A percentile compares a stretch with the other conserved stretches of the same genome.
These are phyloP conservation scores for Drosophila phalerata DNA, from an alignment of 2,888 invertebrate species.

Conservation along the genomic window DNA sequence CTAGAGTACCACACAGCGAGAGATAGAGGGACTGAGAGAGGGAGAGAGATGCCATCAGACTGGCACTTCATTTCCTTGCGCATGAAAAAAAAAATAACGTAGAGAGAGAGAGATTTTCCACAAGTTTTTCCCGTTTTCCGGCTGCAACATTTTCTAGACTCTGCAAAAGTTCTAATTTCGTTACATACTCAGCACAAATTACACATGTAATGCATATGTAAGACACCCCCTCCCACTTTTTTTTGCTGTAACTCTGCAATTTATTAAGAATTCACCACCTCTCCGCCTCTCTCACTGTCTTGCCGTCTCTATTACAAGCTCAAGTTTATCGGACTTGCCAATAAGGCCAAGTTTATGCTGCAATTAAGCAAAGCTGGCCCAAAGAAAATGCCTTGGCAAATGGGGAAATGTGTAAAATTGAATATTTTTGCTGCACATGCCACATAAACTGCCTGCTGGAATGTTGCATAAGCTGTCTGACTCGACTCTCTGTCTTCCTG, in stretches of 20 bases:
- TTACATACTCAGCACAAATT: slow-evolving; percentile 74
- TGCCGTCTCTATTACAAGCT: slow-evolving; percentile 64
- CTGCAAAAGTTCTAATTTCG: slow-evolving; percentile 73
- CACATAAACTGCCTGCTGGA: slow-evolving; percentile 45
- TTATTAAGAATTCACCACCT: slow-evolving; percentile 58
- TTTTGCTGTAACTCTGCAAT: slow-evolving; percentile 46
- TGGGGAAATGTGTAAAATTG: slow-evolving; percentile 55
- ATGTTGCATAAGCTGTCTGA: slow-evolving; percentile 35
- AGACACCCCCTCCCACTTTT: slow-evolving; percentile 10
- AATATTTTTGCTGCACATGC: slow-evolving; percentile 54
- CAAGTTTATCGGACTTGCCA: slow-evolving; percentile 73
- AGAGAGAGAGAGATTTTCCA: slow-evolving; percentile 30
- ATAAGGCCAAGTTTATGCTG: slow-evolving; percentile 72
- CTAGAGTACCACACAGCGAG: not conserved
- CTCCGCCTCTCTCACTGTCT: not conserved
- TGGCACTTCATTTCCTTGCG: slow-evolving; percentile 57
- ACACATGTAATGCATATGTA: slow-evolving; percentile 80
- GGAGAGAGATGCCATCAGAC: slow-evolving; percentile 19
- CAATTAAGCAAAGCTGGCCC: slow-evolving; percentile 67
- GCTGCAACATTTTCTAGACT: slow-evolving; percentile 23
- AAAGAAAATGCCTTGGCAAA: slow-evolving; percentile 31
- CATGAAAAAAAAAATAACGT: slow-evolving; percentile 1
- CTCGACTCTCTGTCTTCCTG: not conserved
- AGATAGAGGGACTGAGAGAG: not conserved
- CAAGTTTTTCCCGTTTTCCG: slow-evolving; percentile 44